A percentile compares a stretch with the other conserved stretches of the same genome.
Conservation (phyloP, 2,797 vertebrate species). For the Scomberomorus guttatus region DNA sequence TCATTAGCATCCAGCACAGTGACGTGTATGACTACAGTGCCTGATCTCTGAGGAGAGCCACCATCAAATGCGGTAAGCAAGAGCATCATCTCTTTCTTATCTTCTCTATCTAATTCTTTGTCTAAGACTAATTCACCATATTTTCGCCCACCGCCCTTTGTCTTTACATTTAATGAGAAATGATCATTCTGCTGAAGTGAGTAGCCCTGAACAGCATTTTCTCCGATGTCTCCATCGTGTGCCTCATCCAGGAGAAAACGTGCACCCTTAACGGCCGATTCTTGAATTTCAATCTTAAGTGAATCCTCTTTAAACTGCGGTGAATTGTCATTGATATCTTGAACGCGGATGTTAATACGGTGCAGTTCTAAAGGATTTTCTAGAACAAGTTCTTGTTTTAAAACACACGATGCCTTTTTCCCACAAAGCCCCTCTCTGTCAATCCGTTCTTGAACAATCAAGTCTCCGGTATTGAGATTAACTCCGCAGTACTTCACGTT, state of each 20-base stretch:
- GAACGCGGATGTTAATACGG: slow-evolving; percentile 76
- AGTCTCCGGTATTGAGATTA: slow-evolving; percentile 61
- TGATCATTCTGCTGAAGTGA: slow-evolving; percentile 53
- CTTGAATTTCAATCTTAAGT: slow-evolving; percentile 76
- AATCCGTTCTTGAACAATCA: slow-evolving; percentile 65
- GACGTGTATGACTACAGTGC: slow-evolving; percentile 54
- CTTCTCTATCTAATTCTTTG: slow-evolving; percentile 78
- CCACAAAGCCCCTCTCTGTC: slow-evolving; percentile 76
- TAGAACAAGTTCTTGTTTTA: slow-evolving; percentile 84
- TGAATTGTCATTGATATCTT: slow-evolving; percentile 85
- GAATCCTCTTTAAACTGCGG: slow-evolving; percentile 80
- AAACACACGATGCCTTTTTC: slow-evolving; percentile 59
- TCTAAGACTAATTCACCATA: slow-evolving; percentile 68
- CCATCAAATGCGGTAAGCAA: slow-evolving; percentile 79
- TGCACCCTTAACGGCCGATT: slow-evolving; percentile 68
- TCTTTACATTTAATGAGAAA: slow-evolving; percentile 48
- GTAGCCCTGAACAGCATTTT: slow-evolving; percentile 73
- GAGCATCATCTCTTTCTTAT: slow-evolving; percentile 63
- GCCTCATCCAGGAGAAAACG: slow-evolving; percentile 80
- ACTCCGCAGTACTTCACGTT: slow-evolving; percentile 47
- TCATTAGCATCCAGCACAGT: too few relatives aligned
- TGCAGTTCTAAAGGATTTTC: slow-evolving; percentile 85
- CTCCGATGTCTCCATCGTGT: slow-evolving; percentile 78
- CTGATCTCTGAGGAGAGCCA: slow-evolving; percentile 75
- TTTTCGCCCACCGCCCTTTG: slow-evolving; percentile 36